Percentiles rank a stretch among this genome's conserved stretches.
These are phyloP conservation scores for Tautogolabrus adspersus DNA, from an alignment of 2,113 vertebrate species.

Conservation along the genomic window DNA sequence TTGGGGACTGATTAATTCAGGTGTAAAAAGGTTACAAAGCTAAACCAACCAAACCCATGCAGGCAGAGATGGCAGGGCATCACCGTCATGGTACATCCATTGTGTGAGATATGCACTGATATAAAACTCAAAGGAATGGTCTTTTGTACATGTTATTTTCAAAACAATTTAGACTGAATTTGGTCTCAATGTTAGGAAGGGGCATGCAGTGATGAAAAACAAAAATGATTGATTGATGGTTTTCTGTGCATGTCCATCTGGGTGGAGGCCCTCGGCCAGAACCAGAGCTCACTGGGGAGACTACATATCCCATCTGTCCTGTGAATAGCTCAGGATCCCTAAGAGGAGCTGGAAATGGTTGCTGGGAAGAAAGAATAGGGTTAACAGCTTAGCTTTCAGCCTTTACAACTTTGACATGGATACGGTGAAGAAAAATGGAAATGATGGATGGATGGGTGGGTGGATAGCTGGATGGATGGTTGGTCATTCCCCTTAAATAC, in stretches of 20 bases:
- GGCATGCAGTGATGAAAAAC: not conserved
- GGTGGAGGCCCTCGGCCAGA: not conserved
- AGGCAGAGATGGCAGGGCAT: no score
- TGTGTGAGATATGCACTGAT: no score
- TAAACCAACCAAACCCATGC: no score
- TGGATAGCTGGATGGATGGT: no score
- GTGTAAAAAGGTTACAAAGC: no score
- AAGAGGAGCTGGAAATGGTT: not conserved
- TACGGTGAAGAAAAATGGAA: not conserved
- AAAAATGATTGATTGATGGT: not conserved
- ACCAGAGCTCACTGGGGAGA: not conserved
- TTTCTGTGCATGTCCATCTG: not conserved
- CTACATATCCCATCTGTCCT: not conserved
- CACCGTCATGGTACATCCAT: no score
- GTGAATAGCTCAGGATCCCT: no score
- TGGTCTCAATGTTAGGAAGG: not conserved
- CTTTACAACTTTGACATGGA: not conserved
- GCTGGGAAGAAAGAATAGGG: not conserved
- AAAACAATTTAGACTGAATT: not conserved
- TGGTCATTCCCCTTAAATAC: no score
- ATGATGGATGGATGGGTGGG: no score
- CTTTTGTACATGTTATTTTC: no score
- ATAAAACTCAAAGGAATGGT: no score
- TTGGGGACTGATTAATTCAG: no score
- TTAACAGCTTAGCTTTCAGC: not conserved